A percentile compares a stretch with the other conserved stretches of the same genome.
These are phyloP conservation scores for Ursus arctos DNA, from an alignment of 2,113 vertebrate genomes.

Conservation along the genomic window DNA sequence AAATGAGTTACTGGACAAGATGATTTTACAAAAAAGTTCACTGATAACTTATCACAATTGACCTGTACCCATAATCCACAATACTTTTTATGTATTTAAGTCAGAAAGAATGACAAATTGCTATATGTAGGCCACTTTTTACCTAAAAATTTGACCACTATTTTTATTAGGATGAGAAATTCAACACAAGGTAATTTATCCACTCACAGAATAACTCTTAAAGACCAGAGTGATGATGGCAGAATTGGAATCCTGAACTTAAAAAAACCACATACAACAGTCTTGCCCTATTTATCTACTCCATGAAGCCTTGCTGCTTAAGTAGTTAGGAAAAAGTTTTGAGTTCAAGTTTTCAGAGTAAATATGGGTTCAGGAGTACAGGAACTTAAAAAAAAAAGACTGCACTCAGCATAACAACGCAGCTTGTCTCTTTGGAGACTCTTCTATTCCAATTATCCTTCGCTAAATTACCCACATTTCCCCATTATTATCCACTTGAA, in stretches of 20 bases:
- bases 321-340: background rate
- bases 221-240: background rate
- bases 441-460: background rate
- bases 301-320: background rate
- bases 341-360: slow-evolving; percentile 27
- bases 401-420: background rate
- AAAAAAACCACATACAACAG: background rate
- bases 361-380: background rate
- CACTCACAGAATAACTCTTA: background rate
- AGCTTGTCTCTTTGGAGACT: background rate
- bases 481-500: background rate
- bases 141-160: background rate
- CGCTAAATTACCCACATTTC: background rate
- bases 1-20: background rate
- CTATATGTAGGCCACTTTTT: background rate
- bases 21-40: background rate
- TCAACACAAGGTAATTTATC: background rate
- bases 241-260: background rate
- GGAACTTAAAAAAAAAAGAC: background rate
- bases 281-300: background rate
- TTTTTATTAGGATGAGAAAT: slow-evolving; percentile 34
- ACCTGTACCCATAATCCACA: background rate
- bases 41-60: background rate
- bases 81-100: background rate
- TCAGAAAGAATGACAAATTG: background rate